Percentiles rank a stretch among this genome's conserved stretches.
Evolutionary conservation across 2,888 invertebrate species (phyloP).

Genomic region (Siphonodentalium dalli): DNA sequence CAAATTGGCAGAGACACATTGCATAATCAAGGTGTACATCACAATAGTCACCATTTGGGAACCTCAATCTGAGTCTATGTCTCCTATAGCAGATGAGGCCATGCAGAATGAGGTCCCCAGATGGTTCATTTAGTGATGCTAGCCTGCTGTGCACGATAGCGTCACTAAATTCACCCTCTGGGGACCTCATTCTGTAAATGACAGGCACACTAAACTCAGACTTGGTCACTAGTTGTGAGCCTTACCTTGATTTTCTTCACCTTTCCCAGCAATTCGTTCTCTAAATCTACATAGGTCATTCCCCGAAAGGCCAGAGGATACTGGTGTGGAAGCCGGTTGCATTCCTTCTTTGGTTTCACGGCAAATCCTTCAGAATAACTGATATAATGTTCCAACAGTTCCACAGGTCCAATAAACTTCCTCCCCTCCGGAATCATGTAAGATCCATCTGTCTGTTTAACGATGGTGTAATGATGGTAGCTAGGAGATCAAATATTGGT

Average conservation of each 20-base stretch:
- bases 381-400: slow-evolving; percentile 59
- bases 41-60: no score
- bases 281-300: slow-evolving; percentile 60
- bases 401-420: slow-evolving; percentile 61
- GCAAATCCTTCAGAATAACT: slow-evolving; percentile 57
- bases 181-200: no score
- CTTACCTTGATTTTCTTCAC: slow-evolving; percentile 44
- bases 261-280: slow-evolving; percentile 47
- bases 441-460: slow-evolving; percentile 60
- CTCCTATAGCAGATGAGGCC: no score
- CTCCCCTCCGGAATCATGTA: slow-evolving; percentile 62
- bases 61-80: no score
- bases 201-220: no score
- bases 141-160: no score
- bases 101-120: no score
- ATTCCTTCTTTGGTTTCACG: slow-evolving; percentile 52
- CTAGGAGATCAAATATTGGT: slow-evolving; percentile 44
- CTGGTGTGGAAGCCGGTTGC: slow-evolving; percentile 48
- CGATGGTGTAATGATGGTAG: slow-evolving; percentile 64
- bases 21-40: no score
- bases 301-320: slow-evolving; percentile 61
- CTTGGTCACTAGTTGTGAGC: slow-evolving; percentile 1
- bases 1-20: no score
- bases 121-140: no score
- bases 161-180: no score